These are phyloP conservation scores for Fulmarus glacialis DNA, from an alignment of 2,113 vertebrate species.

Conservation along the genomic window DNA sequence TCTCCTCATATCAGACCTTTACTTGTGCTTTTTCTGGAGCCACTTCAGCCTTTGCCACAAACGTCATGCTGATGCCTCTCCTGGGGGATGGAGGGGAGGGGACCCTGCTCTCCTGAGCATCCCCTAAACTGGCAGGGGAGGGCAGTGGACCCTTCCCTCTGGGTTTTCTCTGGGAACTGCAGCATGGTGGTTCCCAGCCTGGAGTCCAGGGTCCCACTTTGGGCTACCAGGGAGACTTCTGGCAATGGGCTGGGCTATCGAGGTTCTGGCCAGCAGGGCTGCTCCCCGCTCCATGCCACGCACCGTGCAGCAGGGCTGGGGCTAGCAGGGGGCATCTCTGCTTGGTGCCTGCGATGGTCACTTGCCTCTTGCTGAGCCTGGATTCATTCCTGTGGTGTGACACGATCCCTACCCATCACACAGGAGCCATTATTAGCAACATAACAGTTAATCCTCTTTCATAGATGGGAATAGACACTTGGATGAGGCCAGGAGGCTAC, in stretches of 20 bases:
- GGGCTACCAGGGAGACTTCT: not conserved
- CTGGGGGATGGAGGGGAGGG: not conserved
- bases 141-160: not conserved
- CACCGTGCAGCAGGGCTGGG: not conserved
- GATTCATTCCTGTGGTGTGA: not conserved
- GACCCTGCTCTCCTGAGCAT: not conserved
- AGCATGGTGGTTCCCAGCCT: not conserved
- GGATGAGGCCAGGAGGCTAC: not conserved
- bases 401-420: not conserved
- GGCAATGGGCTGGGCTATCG: accelerated
- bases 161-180: not conserved
- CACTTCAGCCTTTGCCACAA: not conserved
- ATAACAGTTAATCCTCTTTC: not conserved
- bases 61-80: not conserved
- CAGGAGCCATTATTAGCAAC: not conserved
- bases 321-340: not conserved
- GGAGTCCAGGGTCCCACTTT: not conserved
- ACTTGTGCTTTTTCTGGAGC: not conserved
- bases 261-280: not conserved
- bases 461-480: not conserved
- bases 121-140: not conserved
- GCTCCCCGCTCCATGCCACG: accelerated
- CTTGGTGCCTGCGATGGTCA: accelerated
- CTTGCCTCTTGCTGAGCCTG: not conserved
- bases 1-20: not conserved